Conservation (phyloP, 1,140 invertebrate species). For the Alviniconcha marisindica region DNA sequence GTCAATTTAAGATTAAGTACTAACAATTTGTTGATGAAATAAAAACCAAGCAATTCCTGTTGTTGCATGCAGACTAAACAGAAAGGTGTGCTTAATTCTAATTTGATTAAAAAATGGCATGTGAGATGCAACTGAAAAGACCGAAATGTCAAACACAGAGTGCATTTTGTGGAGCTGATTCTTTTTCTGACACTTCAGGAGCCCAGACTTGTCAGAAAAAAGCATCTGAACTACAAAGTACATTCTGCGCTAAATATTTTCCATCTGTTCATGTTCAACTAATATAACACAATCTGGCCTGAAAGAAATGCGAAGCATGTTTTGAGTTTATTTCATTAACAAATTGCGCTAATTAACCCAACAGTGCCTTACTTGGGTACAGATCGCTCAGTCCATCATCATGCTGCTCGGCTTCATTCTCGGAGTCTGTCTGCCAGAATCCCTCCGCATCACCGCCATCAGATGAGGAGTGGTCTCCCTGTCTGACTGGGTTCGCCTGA, state of each 20-base stretch:
- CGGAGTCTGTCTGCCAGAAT: slow-evolving; percentile 38
- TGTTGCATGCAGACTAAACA: no score
- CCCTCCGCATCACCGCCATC: slow-evolving; percentile 36
- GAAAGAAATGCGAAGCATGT: not conserved
- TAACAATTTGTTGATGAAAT: no score
- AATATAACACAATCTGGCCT: not conserved
- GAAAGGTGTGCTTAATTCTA: no score
- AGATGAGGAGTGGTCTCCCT: slow-evolving; percentile 45
- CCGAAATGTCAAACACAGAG: no score
- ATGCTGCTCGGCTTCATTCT: slow-evolving; percentile 30
- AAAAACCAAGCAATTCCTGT: no score
- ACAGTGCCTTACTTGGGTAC: slow-evolving; percentile 40
- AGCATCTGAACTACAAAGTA: not conserved
- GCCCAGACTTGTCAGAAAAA: not conserved
- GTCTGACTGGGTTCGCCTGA: slow-evolving; percentile 12
- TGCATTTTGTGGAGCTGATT: no score
- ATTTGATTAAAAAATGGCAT: no score
- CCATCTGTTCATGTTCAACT: not conserved
- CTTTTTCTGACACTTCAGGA: not conserved
- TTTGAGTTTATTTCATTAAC: not conserved
- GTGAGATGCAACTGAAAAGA: no score
- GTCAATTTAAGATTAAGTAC: no score
- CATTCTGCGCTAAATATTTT: not conserved
- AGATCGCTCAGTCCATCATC: slow-evolving; percentile 42
- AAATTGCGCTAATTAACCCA: no score